Conservation (phyloP, 1,140 invertebrate genomes). For the Ceratoteleas bidentatus region DNA sequence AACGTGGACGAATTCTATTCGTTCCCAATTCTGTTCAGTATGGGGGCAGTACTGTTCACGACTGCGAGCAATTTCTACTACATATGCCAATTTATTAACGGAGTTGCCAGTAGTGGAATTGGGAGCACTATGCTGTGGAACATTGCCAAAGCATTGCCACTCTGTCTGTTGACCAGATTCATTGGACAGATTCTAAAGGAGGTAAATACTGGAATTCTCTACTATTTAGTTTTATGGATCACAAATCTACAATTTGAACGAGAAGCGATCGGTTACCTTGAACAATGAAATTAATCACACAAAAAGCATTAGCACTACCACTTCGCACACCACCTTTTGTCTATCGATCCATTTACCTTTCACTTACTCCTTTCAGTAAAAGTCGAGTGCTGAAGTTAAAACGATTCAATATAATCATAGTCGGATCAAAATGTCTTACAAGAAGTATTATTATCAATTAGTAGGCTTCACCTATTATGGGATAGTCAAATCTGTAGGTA, state of each 20-base stretch:
- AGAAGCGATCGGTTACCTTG: too few species aligned
- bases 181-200: constrained; percentile 15
- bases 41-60: neutral
- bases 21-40: constrained; percentile 1
- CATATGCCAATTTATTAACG: neutral
- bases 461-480: neutral
- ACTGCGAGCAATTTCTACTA: neutral
- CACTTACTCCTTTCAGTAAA: too few species aligned
- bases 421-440: neutral
- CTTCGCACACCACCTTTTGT: too few species aligned
- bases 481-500: neutral
- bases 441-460: neutral
- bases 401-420: too few species aligned
- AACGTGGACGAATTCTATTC: constrained; percentile 13
- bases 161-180: constrained; percentile 3
- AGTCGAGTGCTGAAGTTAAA: too few species aligned
- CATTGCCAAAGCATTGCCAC: neutral
- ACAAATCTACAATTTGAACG: too few species aligned
- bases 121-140: neutral
- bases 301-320: too few species aligned
- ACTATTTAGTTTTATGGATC: too few species aligned
- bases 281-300: too few species aligned
- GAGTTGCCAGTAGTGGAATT: too few species aligned
- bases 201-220: constrained; percentile 6
- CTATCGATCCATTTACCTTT: too few species aligned